phyloP scores from a whole-genome alignment of 2,113 vertebrate genomes.

The Monarcha castaneiventris region DNA sequence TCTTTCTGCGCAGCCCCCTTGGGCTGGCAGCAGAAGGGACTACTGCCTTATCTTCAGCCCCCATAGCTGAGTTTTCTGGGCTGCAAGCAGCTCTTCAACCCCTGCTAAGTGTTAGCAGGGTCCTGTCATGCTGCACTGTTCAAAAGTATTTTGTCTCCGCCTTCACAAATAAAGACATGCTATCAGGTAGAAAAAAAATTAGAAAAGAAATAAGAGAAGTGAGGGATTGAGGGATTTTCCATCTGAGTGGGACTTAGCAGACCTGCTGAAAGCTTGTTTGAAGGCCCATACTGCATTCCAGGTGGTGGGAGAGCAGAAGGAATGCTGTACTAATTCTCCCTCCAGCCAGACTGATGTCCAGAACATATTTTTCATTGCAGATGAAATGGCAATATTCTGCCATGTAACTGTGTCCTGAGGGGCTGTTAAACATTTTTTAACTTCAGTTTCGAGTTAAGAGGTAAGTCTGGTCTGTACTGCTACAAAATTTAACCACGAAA shows the following conservation, averaged over 20 bases:
- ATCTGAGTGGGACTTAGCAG: conserved; percentile 2
- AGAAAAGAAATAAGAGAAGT: neutral
- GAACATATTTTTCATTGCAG: conserved; percentile 6
- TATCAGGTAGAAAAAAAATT: neutral
- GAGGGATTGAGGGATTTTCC: neutral
- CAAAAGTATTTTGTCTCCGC: neutral
- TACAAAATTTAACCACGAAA: conserved; percentile 26
- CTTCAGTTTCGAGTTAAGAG: neutral
- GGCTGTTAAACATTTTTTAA: neutral
- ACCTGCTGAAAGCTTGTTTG: conserved; percentile 5
- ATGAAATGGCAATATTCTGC: conserved; percentile 1
- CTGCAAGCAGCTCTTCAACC: neutral
- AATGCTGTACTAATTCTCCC: conserved; percentile 43
- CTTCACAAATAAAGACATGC: neutral
- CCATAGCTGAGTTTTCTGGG: neutral
- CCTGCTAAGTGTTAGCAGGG: neutral
- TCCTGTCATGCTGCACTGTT: neutral
- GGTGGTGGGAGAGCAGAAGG: conserved; percentile 37
- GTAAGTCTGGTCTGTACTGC: neutral
- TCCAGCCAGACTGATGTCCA: conserved; percentile 26
- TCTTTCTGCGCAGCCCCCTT: neutral
- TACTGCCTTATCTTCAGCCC: neutral
- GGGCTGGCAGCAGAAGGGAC: neutral
- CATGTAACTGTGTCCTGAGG: conserved; percentile 6
- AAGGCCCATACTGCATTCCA: conserved; percentile 35